These are phyloP conservation scores for Zaprionus gabonicus DNA, from an alignment of 1,140 invertebrate species.

Conservation along the genomic window DNA sequence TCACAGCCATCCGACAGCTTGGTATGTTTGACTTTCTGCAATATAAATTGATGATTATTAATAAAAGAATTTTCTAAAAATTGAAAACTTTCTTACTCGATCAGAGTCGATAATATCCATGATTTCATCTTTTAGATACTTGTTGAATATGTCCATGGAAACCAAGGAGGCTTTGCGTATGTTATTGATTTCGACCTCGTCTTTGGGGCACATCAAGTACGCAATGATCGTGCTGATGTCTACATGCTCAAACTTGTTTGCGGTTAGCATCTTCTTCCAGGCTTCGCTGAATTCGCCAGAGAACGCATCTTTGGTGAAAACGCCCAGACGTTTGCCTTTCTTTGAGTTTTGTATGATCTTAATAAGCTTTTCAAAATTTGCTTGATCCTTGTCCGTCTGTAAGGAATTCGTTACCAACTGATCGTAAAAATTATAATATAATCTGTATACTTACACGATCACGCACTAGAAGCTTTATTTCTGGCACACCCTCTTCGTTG, in stretches of 20 bases:
- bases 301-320: slow-evolving; percentile 97
- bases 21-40: slow-evolving; percentile 95
- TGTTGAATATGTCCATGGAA: slow-evolving; percentile 97
- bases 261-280: slow-evolving; percentile 93
- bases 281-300: slow-evolving; percentile 96
- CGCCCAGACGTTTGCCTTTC: slow-evolving; percentile 95
- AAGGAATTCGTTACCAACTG: slow-evolving; percentile 16
- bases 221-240: slow-evolving; percentile 95
- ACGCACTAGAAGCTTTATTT: slow-evolving; percentile 94
- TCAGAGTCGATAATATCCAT: slow-evolving; percentile 99
- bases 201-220: slow-evolving; percentile 96
- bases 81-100: slow-evolving; percentile 87
- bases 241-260: slow-evolving; percentile 91
- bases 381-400: slow-evolving; percentile 97
- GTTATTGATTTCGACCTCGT: slow-evolving; percentile 96
- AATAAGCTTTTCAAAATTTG: slow-evolving; percentile 95
- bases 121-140: slow-evolving; percentile 98
- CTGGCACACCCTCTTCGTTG: slow-evolving; percentile 94
- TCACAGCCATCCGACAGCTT: slow-evolving; percentile 98
- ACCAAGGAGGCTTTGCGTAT: slow-evolving; percentile 97
- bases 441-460: slow-evolving; percentile 91
- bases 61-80: background rate
- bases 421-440: background rate
- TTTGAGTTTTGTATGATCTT: slow-evolving; percentile 94
- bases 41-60: background rate